Evolutionary conservation across 1,140 invertebrate species (phyloP), one percentile per base, ranked within the genome.

Genomic region (Branchinecta lynchi): DNA sequence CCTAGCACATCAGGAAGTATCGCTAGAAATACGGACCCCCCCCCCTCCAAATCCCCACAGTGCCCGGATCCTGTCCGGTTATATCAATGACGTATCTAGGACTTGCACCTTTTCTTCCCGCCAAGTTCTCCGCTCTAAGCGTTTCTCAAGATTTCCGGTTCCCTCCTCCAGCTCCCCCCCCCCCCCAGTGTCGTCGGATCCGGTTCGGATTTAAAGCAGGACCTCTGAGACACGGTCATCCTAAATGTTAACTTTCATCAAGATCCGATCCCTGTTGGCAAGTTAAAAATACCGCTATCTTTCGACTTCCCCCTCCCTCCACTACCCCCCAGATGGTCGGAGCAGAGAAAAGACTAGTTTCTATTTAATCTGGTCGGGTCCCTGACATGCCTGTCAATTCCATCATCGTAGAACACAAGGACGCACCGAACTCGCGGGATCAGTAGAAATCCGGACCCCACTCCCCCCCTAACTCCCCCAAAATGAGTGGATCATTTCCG

Each of bases 361-460:
- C n/a, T 9, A 51, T 51, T 51, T n/a, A 9, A 51, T 51, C 46
- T 51, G 46, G 9, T 9, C 9, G 9, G 46, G 46, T 51, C 46
- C 46, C 46, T 51, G 46, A 51, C n/a, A 51, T 51, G 46, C 46
- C 46, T 51, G 46, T n/a, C 46, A 51, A 51, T 51, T 51, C n/a
- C 46, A 51, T 51, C 46, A n/a, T 51, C 46, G 9, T 51, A 51
- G 46, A 9, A 9, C n/a, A 51, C 46, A 9, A 9, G 46, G 46
- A 51, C 9, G 46, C n/a, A n/a, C 46, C 46, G 9, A 51, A 51
- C 9, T 9, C 9, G 9, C 46, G 46, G 46, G 46, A 51, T n/a
- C 46, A n/a, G n/a, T n/a, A 51, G 46, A 51, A 51, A 51, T 9
- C 9, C 46, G n/a, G 46, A 51, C 46, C 46, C n/a, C n/a, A n/a